Percentiles rank a stretch among this genome's conserved stretches.
phyloP scores from a whole-genome alignment of 2,888 invertebrate genomes.

The Lampropteryx suffumata region DNA sequence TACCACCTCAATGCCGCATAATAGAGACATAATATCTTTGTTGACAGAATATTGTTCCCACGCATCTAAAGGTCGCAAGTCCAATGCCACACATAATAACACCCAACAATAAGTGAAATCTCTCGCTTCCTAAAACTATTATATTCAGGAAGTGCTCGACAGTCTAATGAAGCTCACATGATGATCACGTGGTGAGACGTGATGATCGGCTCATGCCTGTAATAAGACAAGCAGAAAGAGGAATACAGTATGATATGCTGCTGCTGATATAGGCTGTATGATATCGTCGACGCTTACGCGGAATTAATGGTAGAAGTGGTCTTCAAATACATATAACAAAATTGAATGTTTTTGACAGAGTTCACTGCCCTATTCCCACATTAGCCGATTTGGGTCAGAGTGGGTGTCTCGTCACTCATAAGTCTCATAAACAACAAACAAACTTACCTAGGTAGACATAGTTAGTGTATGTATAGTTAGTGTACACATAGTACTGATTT shows the following conservation, averaged over 20 bases:
- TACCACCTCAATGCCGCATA: background rate
- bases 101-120: conserved; percentile 38
- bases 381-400: conserved; percentile 42
- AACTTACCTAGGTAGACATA: too few relatives aligned
- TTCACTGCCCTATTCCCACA: conserved; percentile 30
- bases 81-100: conserved; percentile 44
- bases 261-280: too few relatives aligned
- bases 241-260: too few relatives aligned
- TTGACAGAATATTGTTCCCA: conserved; percentile 36
- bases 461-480: too few relatives aligned
- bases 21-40: conserved; percentile 7
- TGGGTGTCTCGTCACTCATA: conserved; percentile 41
- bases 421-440: background rate
- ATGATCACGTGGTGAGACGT: background rate
- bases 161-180: conserved; percentile 4
- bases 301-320: too few relatives aligned
- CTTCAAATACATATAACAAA: background rate
- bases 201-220: too few relatives aligned
- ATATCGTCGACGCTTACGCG: too few relatives aligned
- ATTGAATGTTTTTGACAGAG: conserved; percentile 10
- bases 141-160: background rate
- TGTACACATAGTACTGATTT: background rate
- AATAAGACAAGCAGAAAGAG: too few relatives aligned
- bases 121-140: conserved; percentile 44
- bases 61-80: conserved; percentile 39